Base-by-base conservation (phyloP, 2,113 vertebrate species). In the Eonycteris spelaea region DNA sequence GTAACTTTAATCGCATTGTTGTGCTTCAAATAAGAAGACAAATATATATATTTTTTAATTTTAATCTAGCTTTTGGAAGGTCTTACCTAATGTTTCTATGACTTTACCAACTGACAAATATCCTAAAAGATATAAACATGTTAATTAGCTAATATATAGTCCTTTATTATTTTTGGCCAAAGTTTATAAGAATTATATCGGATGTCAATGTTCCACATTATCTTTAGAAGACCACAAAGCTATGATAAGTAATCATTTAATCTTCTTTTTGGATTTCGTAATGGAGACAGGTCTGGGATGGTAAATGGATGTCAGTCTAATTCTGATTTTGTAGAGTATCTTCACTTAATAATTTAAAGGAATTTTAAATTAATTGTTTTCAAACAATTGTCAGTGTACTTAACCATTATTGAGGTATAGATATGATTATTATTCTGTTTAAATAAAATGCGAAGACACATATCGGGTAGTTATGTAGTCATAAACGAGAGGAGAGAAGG, bases 221-320 rank as follows among this genome's bases (percentile, higher is more conserved):
- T 83, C 14, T 87, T 87, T 88, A 40, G 9, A 68, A 84, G 8
- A 33, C 3, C 30, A 88, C 4, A 77, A 94, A 75, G 12, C 5
- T 3, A 22, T 40, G 24, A n/a, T 30, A 82, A 28, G 21, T 24
- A 55, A 57, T 51, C 3, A 40, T 30, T 70, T 80, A 11, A 75
- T 80, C 26, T 24, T 82, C 30, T 73, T 84, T 26, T 73, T 75
- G 18, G 15, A 59, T 74, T 67, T 59, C 30, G 40, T 80, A 59
- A 38, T 43, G 7, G 59, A 26, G 18, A 0, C 7, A 35, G 2
- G 2, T 61, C 48, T 82, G 1, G 2, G 7, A 3, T 57, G 3
- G 7, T 5, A 40, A 55, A 13, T 3, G 10, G 26, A 83, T 73
- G 1, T 40, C 30, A 51, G 16, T 61, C 2, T 75, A 71, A 84